Conservation (phyloP, 2,797 vertebrate species). For the Buphagus erythrorhynchus region DNA sequence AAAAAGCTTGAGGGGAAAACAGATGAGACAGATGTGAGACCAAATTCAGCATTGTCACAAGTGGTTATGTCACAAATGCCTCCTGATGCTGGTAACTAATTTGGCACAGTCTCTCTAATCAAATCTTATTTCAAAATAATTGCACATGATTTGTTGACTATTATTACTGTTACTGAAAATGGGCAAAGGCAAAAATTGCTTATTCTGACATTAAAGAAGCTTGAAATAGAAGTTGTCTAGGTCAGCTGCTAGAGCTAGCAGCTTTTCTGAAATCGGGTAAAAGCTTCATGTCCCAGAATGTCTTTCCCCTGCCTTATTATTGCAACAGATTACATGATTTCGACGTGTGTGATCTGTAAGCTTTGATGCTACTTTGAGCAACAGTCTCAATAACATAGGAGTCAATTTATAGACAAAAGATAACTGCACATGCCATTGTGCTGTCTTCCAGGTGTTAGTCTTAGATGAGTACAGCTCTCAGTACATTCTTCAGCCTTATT, state of each 20-base stretch:
- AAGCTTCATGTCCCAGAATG: not conserved
- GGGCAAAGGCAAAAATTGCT: not conserved
- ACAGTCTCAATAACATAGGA: not conserved
- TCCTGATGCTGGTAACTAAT: not conserved
- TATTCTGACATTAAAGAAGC: not conserved
- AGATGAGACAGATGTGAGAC: not conserved
- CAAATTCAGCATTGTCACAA: not conserved
- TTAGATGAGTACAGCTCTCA: not conserved
- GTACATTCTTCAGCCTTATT: not conserved
- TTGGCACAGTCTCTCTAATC: not conserved
- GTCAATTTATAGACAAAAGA: not conserved
- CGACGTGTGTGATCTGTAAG: not conserved
- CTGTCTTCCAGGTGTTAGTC: not conserved
- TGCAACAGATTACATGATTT: not conserved
- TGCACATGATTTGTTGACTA: not conserved
- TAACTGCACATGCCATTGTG: not conserved
- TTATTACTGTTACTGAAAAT: not conserved
- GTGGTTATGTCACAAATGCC: not conserved
- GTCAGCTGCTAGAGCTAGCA: not conserved
- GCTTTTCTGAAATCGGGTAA: not conserved
- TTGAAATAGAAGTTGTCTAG: constrained; percentile 17
- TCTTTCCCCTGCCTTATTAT: not conserved
- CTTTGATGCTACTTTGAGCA: not conserved
- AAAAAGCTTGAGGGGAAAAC: not conserved
- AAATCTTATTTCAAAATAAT: constrained; percentile 8